phyloP scores from a whole-genome alignment of 2,888 invertebrate genomes.

The Caenorhabditis zanzibari region DNA sequence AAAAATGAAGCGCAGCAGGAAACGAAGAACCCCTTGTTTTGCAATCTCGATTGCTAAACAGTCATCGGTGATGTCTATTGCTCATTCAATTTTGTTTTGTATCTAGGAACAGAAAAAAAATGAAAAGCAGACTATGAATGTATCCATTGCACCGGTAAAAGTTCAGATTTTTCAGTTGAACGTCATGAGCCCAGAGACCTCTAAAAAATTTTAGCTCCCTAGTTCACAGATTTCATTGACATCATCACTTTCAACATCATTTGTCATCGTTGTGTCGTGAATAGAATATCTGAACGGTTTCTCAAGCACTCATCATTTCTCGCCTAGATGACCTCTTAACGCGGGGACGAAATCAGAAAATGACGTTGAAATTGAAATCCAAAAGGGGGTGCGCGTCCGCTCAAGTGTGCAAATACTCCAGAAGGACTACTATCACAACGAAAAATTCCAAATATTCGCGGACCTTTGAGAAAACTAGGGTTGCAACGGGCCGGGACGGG shows the following conservation, averaged over 20 bases:
- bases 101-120: constrained; percentile 3
- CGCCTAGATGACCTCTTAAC: constrained; percentile 58
- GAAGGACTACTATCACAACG: not conserved
- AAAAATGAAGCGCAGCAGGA: constrained; percentile 40
- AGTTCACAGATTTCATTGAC: not conserved
- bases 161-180: not conserved
- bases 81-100: constrained; percentile 38
- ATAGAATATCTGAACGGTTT: constrained; percentile 57
- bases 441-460: not conserved
- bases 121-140: constrained; percentile 21
- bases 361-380: constrained; percentile 51
- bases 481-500: too few species aligned
- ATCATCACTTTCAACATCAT: constrained; percentile 2
- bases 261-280: constrained; percentile 7
- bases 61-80: constrained; percentile 32
- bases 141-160: not conserved
- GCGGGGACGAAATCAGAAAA: constrained; percentile 33
- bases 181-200: not conserved
- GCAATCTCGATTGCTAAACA: not conserved
- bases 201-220: not conserved
- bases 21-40: constrained; percentile 20
- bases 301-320: constrained; percentile 58
- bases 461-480: not conserved
- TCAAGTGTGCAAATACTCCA: constrained; percentile 55
- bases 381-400: too few species aligned